Percentiles rank a stretch among this genome's conserved stretches.
phyloP scores from a whole-genome alignment of 2,797 vertebrate genomes.

The Australoheros facetus region DNA sequence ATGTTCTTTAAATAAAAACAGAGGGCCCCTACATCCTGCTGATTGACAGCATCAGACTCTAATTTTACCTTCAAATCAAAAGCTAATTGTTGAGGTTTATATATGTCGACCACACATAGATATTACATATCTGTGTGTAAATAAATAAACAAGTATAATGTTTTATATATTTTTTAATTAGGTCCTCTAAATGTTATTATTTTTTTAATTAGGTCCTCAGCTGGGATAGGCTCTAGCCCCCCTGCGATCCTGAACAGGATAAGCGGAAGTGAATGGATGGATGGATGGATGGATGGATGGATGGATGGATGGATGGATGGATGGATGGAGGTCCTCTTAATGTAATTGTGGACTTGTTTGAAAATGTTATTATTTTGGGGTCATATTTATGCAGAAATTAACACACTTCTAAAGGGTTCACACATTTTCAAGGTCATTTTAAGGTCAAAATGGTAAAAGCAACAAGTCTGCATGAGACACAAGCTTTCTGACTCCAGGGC shows the following conservation, averaged over 20 bases:
- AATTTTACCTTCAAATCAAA: too few relatives aligned
- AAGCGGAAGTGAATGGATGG: too few relatives aligned
- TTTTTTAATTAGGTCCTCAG: too few relatives aligned
- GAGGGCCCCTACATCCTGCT: too few relatives aligned
- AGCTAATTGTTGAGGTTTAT: background rate
- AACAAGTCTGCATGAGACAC: constrained; percentile 50
- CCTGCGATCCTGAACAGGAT: too few relatives aligned
- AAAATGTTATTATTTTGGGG: background rate
- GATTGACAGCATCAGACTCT: too few relatives aligned
- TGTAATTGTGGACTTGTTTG: background rate
- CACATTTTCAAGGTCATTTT: background rate
- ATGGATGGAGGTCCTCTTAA: background rate
- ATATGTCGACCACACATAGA: background rate
- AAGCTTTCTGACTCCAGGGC: constrained; percentile 29
- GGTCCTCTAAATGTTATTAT: background rate
- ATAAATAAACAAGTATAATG: background rate
- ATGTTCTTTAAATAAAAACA: too few relatives aligned
- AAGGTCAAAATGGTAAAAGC: constrained; percentile 51
- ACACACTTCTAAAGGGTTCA: background rate
- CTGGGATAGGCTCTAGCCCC: too few relatives aligned
- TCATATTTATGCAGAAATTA: background rate
- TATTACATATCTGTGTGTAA: background rate
- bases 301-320: too few relatives aligned
- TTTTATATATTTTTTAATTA: background rate
- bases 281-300: too few relatives aligned